Evolutionary conservation across 1,140 invertebrate genomes (phyloP), one percentile per base, ranked within the genome.

Genomic region (Geopemphigus sp.): DNA sequence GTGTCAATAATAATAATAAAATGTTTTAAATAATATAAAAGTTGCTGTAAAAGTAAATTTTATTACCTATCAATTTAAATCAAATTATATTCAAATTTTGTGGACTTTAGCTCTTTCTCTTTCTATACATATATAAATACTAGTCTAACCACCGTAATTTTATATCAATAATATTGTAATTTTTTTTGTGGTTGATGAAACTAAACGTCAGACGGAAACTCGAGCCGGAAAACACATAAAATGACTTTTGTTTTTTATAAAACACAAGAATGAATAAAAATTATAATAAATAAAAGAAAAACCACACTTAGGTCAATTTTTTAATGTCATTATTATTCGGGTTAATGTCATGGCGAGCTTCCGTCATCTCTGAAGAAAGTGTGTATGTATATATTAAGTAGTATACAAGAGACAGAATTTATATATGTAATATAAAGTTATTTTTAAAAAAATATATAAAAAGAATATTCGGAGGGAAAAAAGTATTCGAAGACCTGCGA

Each of bases 401-500:
- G n/a, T 68, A 68, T 24, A 24, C 64, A 47, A 68, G 24, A 72
- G 68, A 29, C 68, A 72, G 50, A 72, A 72, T 72, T 54, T 54
- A 72, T 66, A 68, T 47, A 68, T 24, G 50, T 68, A 66, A 68
- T 68, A 68, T 50, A 22, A 50, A 24, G 19, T 70, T 70, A 54
- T 32, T 54, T 72, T 47, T 72, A 72, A 39, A 39, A 39, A 39
- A 39, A 72, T 72, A 72, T 54, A 54, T n/a, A 72, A 72, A 54
- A 24, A 72, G 68, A 72, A 72, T 53, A 72, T 72, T 53, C 68
- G 54, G 24, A 54, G 50, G 68, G 50, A 78, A 74, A 76, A 78
- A 78, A 63, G 59, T 63, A 78, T 78, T 63, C 57, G 57, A 61
- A 39, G 74, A 78, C 74, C 74, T 78, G 74, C 57, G 57, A 78